A percentile compares a stretch with the other conserved stretches of the same genome.
Evolutionary conservation across 2,888 invertebrate species (phyloP).

Genomic region (Ypsolopha sequella): DNA sequence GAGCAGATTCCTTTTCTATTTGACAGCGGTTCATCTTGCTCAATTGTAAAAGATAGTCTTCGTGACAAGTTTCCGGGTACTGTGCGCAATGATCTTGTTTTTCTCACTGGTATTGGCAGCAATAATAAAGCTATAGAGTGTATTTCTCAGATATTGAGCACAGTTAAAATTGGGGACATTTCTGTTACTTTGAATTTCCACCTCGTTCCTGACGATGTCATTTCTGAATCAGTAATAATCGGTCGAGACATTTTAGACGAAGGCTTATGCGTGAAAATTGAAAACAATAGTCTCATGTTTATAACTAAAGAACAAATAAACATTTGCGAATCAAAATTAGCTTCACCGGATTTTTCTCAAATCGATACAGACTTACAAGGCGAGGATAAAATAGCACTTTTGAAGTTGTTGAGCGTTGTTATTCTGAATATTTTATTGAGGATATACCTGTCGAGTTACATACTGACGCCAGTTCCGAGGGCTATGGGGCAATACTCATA

Average conservation of each 20-base stretch:
- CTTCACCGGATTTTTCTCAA: neutral
- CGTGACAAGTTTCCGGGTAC: slow-evolving; percentile 9
- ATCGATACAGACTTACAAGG: slow-evolving; percentile 5
- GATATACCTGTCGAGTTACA: too few species aligned
- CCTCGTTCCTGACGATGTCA: neutral
- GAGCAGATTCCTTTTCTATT: slow-evolving; percentile 12
- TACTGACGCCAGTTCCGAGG: too few species aligned
- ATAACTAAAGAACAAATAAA: neutral
- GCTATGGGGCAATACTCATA: too few species aligned
- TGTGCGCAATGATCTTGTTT: slow-evolving; percentile 5
- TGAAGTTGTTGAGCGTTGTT: neutral
- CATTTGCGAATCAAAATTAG: neutral
- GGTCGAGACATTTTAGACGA: slow-evolving; percentile 4
- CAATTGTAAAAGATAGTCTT: slow-evolving; percentile 11
- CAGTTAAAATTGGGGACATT: neutral
- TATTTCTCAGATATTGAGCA: neutral
- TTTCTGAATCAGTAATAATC: neutral
- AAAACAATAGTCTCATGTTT: neutral
- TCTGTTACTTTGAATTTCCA: neutral
- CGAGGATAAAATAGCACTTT: neutral
- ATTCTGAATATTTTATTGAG: slow-evolving; percentile 1
- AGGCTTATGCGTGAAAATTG: slow-evolving; percentile 1
- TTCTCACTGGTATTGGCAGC: slow-evolving; percentile 8
- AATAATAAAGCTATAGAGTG: neutral
- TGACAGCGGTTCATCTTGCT: slow-evolving; percentile 17